These are phyloP conservation scores for Lasioglossum villosulum DNA, from an alignment of 2,888 invertebrate species.

Conservation along the genomic window DNA sequence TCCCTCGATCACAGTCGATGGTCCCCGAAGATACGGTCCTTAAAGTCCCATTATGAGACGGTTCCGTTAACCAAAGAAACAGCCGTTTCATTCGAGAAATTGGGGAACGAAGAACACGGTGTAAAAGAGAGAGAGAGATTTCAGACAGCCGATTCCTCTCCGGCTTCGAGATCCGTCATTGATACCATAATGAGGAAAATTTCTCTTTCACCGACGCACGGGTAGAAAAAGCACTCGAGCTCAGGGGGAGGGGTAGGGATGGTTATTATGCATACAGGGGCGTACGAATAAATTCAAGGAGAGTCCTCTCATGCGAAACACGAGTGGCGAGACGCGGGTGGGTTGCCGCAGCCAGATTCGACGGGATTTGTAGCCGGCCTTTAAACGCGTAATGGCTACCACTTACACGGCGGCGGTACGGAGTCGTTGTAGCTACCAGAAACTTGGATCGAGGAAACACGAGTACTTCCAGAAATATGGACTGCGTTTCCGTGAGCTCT, in stretches of 20 bases:
- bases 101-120: background rate
- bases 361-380: slow-evolving; percentile 37
- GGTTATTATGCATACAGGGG: slow-evolving; percentile 48
- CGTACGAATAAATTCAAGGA: slow-evolving; percentile 62
- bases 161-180: slow-evolving; percentile 38
- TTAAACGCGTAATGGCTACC: slow-evolving; percentile 66
- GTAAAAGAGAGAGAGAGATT: background rate
- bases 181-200: slow-evolving; percentile 57
- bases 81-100: slow-evolving; percentile 21
- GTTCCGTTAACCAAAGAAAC: slow-evolving; percentile 11
- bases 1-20: slow-evolving; percentile 14
- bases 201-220: slow-evolving; percentile 34
- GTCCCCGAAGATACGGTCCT: background rate
- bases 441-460: slow-evolving; percentile 34
- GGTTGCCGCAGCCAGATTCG: slow-evolving; percentile 43
- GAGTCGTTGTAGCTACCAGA: slow-evolving; percentile 17
- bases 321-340: slow-evolving; percentile 41
- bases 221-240: slow-evolving; percentile 42
- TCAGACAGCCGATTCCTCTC: slow-evolving; percentile 23
- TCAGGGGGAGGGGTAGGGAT: background rate
- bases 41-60: slow-evolving; percentile 13
- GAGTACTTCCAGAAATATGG: slow-evolving; percentile 15
- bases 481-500: background rate
- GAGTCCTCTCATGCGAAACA: slow-evolving; percentile 52
- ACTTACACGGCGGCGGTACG: slow-evolving; percentile 44